Percentiles rank a stretch among this genome's conserved stretches.
Conservation (phyloP, 92 coral and sea anemone species). For the Epizoanthus ramosus region DNA sequence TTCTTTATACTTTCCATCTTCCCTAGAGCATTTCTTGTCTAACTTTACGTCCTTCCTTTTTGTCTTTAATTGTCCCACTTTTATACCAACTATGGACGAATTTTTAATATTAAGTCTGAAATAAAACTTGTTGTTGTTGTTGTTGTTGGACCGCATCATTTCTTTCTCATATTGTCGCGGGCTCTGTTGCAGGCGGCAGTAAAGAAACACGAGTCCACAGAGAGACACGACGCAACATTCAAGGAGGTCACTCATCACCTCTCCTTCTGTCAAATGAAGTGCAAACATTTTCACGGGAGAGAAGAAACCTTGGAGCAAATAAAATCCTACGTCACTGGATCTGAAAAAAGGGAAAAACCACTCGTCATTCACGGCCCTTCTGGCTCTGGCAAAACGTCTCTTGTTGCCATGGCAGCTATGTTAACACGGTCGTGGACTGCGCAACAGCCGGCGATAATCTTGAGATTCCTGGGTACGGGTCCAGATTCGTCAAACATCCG, state of each 20-base stretch:
- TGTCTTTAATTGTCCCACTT: not conserved
- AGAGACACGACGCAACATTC: slow-evolving; percentile 56
- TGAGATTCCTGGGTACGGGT: slow-evolving; percentile 88
- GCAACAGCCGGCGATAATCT: slow-evolving; percentile 59
- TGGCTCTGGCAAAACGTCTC: slow-evolving; percentile 91
- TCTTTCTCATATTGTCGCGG: not conserved
- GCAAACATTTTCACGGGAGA: slow-evolving; percentile 59
- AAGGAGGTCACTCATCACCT: slow-evolving; percentile 80
- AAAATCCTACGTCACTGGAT: slow-evolving; percentile 60
- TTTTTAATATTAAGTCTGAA: not conserved
- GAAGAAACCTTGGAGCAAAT: slow-evolving; percentile 55
- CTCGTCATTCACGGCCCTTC: slow-evolving; percentile 82
- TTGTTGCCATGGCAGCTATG: slow-evolving; percentile 95
- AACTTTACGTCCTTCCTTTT: not conserved
- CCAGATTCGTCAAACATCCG: slow-evolving; percentile 76
- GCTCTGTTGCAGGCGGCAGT: slow-evolving; percentile 47
- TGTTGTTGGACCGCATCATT: too few species aligned
- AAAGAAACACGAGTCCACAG: slow-evolving; percentile 52
- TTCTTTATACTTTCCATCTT: too few species aligned
- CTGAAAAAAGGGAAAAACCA: slow-evolving; percentile 57
- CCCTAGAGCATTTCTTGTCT: not conserved
- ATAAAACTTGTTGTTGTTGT: too few species aligned
- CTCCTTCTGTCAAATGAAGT: slow-evolving; percentile 58
- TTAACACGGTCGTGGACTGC: slow-evolving; percentile 64
- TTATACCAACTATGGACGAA: not conserved